Evolutionary conservation across 2,888 invertebrate genomes (phyloP), one percentile per base, ranked within the genome.

Genomic region (Aspidiotus destructor): DNA sequence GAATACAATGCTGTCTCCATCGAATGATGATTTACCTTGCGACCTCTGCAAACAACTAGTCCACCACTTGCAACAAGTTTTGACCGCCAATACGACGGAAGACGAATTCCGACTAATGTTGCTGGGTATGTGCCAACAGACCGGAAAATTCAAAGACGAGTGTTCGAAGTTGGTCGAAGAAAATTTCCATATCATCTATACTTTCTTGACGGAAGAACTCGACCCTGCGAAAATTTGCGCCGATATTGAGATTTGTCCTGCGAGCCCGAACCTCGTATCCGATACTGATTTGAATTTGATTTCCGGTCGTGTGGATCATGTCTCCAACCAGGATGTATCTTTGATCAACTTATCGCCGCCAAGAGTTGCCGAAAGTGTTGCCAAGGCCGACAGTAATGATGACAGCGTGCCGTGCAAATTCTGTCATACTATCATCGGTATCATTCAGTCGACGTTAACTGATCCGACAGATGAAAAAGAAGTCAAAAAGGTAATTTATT

Each of bases 31-130:
- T 75, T 81, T 89, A 64, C 86, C 91, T 0, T 93, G 94, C 76
- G 88, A 92, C 74, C 81, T 94, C 69, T 94, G 93, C 77, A 85
- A 89, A 74, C 89, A 91, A 76, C 78, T 94, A 62, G 86, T 92
- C 0, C 79, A 80, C 28, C 92, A 93, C 77, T 80, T 92, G 72
- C 84, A 86, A 71, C 89, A 92, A 75, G 80, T 91, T 8, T 77
- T 94, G 40, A 81, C 89, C 41, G 86, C 92, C 16, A 92, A 93
- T 76, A 91, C 92, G 0, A 92, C 94, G 0, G 88, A 89, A 77
- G 74, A 79, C 0, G 90, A 93, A 78, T 93, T 93, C 78, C 83
- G 87, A 77, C 80, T 82, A 74, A 86, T 92, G 0, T 76, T 79
- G 17, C 73, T 75, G 54, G 78, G 92, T 70, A 79, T 92, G 7